These are phyloP conservation scores for Pissodes strobi DNA, from an alignment of 1,140 invertebrate genomes.

Conservation along the genomic window DNA sequence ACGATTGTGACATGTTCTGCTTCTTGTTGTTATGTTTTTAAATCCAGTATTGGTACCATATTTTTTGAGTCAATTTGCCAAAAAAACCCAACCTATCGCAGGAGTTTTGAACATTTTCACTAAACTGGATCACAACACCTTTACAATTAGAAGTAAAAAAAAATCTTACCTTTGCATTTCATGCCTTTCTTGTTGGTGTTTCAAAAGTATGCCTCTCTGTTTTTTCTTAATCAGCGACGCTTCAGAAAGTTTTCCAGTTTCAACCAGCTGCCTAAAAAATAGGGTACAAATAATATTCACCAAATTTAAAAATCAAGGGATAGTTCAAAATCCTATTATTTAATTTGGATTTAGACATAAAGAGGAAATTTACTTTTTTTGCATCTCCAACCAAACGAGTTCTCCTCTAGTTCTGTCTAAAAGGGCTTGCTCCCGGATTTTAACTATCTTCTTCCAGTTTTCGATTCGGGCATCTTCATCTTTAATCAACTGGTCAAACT, in stretches of 20 bases:
- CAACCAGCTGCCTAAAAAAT: conserved; percentile 49
- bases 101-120: too few relatives aligned
- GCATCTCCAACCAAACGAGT: conserved; percentile 53
- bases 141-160: too few relatives aligned
- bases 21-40: too few relatives aligned
- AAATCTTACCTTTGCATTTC: conserved; percentile 52
- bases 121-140: too few relatives aligned
- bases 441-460: conserved; percentile 52
- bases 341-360: not conserved
- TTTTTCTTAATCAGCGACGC: conserved; percentile 54
- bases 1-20: too few relatives aligned
- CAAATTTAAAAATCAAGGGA: not conserved
- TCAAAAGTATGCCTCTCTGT: conserved; percentile 52
- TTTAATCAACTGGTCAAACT: conserved; percentile 54
- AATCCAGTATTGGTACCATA: too few relatives aligned
- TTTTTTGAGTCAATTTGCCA: too few relatives aligned
- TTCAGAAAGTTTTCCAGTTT: conserved; percentile 51
- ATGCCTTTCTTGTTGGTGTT: conserved; percentile 51
- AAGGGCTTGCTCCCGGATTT: conserved; percentile 51
- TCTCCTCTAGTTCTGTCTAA: conserved; percentile 52
- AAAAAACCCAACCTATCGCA: too few relatives aligned
- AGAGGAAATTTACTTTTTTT: conserved; percentile 50
- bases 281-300: not conserved
- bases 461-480: conserved; percentile 53
- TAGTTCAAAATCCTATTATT: too few relatives aligned